phyloP scores from a whole-genome alignment of 2,888 invertebrate species.

The Orthosia gracilis region DNA sequence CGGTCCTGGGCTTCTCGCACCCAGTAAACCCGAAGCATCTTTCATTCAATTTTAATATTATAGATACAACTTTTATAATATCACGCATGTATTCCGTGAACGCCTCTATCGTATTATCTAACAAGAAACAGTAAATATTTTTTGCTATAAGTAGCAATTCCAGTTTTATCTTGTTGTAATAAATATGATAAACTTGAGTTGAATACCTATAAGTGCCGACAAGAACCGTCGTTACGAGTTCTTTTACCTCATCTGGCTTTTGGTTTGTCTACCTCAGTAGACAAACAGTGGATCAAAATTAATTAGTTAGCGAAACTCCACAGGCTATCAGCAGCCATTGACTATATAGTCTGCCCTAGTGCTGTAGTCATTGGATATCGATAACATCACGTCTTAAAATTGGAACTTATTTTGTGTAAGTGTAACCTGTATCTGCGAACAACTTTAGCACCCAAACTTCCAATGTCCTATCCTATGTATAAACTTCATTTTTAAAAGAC shows the following conservation, averaged over 20 bases:
- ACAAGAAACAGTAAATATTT: conserved; percentile 24
- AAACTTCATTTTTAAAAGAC: too few species aligned
- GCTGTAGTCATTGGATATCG: not conserved
- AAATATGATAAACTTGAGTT: conserved; percentile 35
- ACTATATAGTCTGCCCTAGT: not conserved
- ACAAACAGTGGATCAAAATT: not conserved
- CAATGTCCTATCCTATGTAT: too few species aligned
- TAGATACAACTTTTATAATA: not conserved
- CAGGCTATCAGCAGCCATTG: not conserved
- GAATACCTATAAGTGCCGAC: not conserved
- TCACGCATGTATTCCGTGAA: conserved; percentile 33
- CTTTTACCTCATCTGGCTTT: not conserved
- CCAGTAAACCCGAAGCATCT: too few species aligned
- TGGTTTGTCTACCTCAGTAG: not conserved
- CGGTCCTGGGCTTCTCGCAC: too few species aligned
- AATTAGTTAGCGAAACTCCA: not conserved
- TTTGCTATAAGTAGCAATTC: conserved; percentile 1
- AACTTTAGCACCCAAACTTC: too few species aligned
- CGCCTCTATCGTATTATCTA: conserved; percentile 43
- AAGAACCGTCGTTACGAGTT: not conserved
- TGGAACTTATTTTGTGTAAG: too few species aligned
- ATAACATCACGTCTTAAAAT: not conserved
- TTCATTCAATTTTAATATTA: not conserved
- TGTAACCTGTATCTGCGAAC: too few species aligned
- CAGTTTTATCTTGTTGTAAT: conserved; percentile 42